Evolutionary conservation across 2,888 invertebrate species (phyloP), one percentile per base, ranked within the genome.

Genomic region (Dorcus hopei): DNA sequence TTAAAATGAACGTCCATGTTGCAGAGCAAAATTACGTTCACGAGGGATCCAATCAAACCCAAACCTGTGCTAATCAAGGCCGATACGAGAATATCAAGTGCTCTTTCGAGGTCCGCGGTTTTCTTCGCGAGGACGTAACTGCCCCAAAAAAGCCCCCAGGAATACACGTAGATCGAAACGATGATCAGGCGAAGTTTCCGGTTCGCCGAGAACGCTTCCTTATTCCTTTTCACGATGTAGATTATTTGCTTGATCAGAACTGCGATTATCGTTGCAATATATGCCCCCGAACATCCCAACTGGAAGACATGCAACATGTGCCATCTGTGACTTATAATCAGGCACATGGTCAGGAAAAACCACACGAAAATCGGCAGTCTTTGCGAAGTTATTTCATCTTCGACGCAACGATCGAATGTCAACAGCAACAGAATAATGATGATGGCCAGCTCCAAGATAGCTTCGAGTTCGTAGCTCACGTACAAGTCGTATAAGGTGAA

Each of bases 401-500:
- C 49, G 26, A 54, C 48, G 14, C 49, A 54, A 33, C 54, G 49
- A 41, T 54, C 54, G 33, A 54, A 54, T 1, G 54, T 49, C 14
- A 54, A 38, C 40, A 54, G 45, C 38, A 54, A 11, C 7, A 54
- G 42, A 8, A 54, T n/a, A 42, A 54, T 54, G 9, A 49, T 49
- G 2, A 49, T 54, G 11, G 49, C 49, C 9, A 54, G 49, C 38
- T 54, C 49, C 0, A 54, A 49, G 41, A 54, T 54, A 3, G 54
- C 54, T 49, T 54, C 54, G 38, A 54, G 49, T 41, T 54, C 49
- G 3, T 49, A 54, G 16, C 54, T 54, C 6, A 54, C 33, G 40
- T 42, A 54, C 41, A 54, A 54, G 41, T 54, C 54, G 14, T 49
- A 42, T 40, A 54, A 14, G n/a, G 54, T 54, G 19, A 54, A 54